phyloP scores from a whole-genome alignment of 2,797 vertebrate genomes.

The Xiphorhynchus erythropygius region DNA sequence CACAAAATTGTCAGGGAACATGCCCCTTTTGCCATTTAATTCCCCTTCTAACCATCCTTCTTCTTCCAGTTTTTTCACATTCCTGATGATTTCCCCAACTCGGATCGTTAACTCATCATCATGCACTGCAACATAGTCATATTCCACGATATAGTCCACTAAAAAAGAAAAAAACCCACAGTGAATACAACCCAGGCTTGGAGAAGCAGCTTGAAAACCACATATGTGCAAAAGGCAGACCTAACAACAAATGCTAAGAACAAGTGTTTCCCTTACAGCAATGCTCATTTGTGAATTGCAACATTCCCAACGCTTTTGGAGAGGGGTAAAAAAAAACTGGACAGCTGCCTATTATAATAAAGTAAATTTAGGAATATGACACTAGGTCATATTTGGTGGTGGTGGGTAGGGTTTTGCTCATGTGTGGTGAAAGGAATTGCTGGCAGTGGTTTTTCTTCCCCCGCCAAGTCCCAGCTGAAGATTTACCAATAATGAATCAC shows the following conservation, averaged over 20 bases:
- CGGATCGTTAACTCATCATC: constrained; percentile 92
- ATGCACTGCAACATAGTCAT: constrained; percentile 90
- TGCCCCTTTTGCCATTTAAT: constrained; percentile 87
- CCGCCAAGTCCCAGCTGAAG: not conserved
- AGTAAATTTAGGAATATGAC: not conserved
- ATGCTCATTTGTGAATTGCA: not conserved
- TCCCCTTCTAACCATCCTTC: constrained; percentile 98
- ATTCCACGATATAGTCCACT: constrained; percentile 94
- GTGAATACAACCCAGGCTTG: not conserved
- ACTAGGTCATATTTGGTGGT: not conserved
- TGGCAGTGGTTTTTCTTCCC: accelerated
- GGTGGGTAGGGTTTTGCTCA: not conserved
- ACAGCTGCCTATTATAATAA: not conserved
- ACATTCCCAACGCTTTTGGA: not conserved
- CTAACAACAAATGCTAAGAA: not conserved
- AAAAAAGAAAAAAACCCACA: not conserved
- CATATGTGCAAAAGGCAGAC: not conserved
- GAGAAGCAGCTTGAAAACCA: not conserved
- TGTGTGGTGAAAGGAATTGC: not conserved
- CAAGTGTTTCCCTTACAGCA: not conserved
- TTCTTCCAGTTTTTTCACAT: constrained; percentile 89
- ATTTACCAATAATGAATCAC: not conserved
- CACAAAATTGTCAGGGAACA: constrained; percentile 98
- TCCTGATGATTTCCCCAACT: constrained; percentile 90
- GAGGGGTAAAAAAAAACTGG: not conserved